Conservation (phyloP, 2,113 vertebrate genomes). For the Daboia siamensis region DNA sequence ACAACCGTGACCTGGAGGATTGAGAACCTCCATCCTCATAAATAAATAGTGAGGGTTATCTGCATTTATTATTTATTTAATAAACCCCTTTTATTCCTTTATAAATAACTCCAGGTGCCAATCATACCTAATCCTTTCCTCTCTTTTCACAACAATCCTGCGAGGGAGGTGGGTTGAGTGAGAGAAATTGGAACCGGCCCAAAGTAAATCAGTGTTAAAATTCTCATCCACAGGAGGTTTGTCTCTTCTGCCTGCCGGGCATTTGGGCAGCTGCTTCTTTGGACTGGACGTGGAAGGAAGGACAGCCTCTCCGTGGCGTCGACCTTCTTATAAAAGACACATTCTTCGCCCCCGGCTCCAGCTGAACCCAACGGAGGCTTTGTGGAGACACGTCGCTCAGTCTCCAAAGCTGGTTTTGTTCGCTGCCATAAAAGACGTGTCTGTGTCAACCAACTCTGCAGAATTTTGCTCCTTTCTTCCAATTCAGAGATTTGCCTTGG, state of each 20-base stretch:
- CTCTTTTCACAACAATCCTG: background rate
- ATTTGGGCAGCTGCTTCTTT: slow-evolving; percentile 34
- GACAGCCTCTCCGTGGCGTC: slow-evolving; percentile 41
- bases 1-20: background rate
- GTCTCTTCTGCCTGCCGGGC: slow-evolving; percentile 31
- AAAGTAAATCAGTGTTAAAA: background rate
- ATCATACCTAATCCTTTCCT: background rate
- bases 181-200: background rate
- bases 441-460: slow-evolving; percentile 54
- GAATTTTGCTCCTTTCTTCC: slow-evolving; percentile 46
- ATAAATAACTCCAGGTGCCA: background rate
- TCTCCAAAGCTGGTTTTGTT: slow-evolving; percentile 57
- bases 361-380: slow-evolving; percentile 34
- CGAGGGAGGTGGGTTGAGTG: background rate
- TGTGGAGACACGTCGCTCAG: slow-evolving; percentile 40
- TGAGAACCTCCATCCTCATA: background rate
- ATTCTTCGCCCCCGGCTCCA: background rate
- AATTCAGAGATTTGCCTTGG: slow-evolving; percentile 50
- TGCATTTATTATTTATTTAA: background rate
- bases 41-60: background rate
- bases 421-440: slow-evolving; percentile 57
- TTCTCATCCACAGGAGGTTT: fast-evolving
- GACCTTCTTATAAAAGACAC: slow-evolving; percentile 7
- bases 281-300: background rate
- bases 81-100: background rate